Base-by-base conservation (phyloP, 1,140 invertebrate genomes). In the Temnothorax nylanderi region DNA sequence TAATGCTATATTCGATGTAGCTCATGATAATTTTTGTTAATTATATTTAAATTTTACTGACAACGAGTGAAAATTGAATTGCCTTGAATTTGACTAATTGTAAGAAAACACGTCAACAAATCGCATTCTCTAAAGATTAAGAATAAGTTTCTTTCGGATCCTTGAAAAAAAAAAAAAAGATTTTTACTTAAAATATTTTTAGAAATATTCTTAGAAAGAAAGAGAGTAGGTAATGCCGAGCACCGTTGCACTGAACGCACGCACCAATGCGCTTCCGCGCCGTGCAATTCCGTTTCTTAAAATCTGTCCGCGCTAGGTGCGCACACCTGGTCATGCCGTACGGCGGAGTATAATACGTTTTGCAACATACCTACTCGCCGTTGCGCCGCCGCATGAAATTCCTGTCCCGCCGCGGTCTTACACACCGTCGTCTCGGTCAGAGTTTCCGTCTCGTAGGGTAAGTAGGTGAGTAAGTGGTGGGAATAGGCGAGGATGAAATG, bases 401-500 rank as follows among this genome's bases (percentile, higher is more conserved):
- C 89, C 85, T 87, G 32, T 41, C 60, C 32, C 49, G 75, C 58
- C 26, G 67, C 51, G 44, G 76, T 26, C 62, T 67, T 84, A 34
- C 60, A 60, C 69, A 86, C 76, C 76, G 65, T 76, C 84, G 90
- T 91, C 90, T 91, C 93, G 91, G 92, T 91, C 89, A 93, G 89
- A 93, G 91, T 94, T 95, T 94, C 94, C 92, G 92, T 94, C 90
- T 94, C 89, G 92, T 87, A 85, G 85, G 86, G 86, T 94, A 95
- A 95, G 94, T 95, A 95, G 94, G 94, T 94, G 92, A 94, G 93
- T 93, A 94, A 93, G 91, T 93, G 94, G 92, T 93, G 89, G 91
- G 90, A 93, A 93, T 93, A 92, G 90, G 90, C 90, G 80, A 93
- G 90, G 90, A 94, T 93, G 93, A 95, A 95, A 94, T 95, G 94